Base-by-base conservation (phyloP, 2,113 vertebrate genomes). In the Cinclus cinclus region DNA sequence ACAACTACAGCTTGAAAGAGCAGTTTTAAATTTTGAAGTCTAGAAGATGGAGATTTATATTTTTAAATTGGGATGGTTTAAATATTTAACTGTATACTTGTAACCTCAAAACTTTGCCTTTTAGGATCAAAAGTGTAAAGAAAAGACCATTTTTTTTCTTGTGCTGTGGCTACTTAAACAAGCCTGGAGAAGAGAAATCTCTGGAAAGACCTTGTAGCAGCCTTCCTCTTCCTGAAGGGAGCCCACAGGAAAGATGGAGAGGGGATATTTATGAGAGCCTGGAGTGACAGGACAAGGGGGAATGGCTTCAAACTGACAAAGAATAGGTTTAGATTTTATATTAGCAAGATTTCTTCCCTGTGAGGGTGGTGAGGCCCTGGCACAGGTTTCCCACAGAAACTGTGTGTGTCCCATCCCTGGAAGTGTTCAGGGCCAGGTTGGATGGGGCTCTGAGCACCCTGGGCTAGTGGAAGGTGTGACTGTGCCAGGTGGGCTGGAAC, bases 401-500 rank as follows among this genome's bases (percentile, higher is more conserved):
- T 65, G 59, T 50, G 68, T 27, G 0, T 52, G 19, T 2, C 3
- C 5, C 37, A 50, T 33, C 18, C 33, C 52, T 46, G 33, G 37
- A 2, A 52, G 1, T 52, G 31, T 50, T 9, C 42, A 64, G 11
- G 17, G 17, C 25, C 42, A 58, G 17, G 42, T 0, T 56, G 50
- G 52, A 59, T 6, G 5, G 15, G 0, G 37, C 37, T 59, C 15
- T 19, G 60, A 67, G 37, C 22, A 50, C 3, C 2, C 5, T 52
- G 59, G 33, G 1, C 0, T 6, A 4, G 22, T 9, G 68, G 12
- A 2, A 81, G 11, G 4, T 58, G 44, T 44, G 31, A 5, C 12
- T 11, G 3, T 27, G 44, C 31, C 31, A 73, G 15, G 20, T 6
- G 16, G 10, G 2, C 13, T 74, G 33, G 0, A 37, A 59, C 1